Conservation (phyloP, 1,140 invertebrate species). For the Scaptodrosophila lebanonensis region DNA sequence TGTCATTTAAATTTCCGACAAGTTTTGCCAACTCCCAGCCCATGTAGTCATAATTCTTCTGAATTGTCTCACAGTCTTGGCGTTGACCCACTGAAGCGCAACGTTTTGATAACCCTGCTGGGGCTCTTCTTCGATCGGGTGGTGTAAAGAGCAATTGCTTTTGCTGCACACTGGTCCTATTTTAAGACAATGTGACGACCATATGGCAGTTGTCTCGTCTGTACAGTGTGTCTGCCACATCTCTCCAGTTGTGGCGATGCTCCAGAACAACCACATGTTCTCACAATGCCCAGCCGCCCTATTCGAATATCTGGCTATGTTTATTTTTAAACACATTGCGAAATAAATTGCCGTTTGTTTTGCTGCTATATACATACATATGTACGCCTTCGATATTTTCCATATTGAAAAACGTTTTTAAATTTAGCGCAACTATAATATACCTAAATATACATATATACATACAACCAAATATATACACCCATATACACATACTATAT, state of each 20-base stretch:
- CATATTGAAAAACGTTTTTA: conserved; percentile 35
- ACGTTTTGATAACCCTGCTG: conserved; percentile 71
- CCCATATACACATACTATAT: background rate
- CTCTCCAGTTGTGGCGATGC: background rate
- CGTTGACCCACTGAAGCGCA: conserved; percentile 64
- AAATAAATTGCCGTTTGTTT: conserved; percentile 42
- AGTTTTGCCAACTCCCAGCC: conserved; percentile 15
- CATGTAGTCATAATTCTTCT: conserved; percentile 38
- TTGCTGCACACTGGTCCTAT: conserved; percentile 60
- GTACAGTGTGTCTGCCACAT: too few relatives aligned
- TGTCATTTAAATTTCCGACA: conserved; percentile 28
- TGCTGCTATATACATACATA: too few relatives aligned
- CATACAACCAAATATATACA: conserved; percentile 5
- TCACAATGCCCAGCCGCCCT: too few relatives aligned
- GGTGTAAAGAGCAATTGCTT: too few relatives aligned
- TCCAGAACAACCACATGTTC: conserved; percentile 60
- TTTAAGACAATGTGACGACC: conserved; percentile 37
- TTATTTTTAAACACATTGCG: conserved; percentile 54
- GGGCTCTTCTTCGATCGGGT: too few relatives aligned
- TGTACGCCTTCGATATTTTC: conserved; percentile 20
- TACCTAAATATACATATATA: conserved; percentile 33
- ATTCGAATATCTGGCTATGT: too few relatives aligned
- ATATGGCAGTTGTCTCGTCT: too few relatives aligned
- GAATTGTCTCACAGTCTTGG: conserved; percentile 23
- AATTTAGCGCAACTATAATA: conserved; percentile 32